These are phyloP conservation scores for Epiperipatus broadwayi DNA, from an alignment of 2,888 invertebrate species.

Conservation along the genomic window DNA sequence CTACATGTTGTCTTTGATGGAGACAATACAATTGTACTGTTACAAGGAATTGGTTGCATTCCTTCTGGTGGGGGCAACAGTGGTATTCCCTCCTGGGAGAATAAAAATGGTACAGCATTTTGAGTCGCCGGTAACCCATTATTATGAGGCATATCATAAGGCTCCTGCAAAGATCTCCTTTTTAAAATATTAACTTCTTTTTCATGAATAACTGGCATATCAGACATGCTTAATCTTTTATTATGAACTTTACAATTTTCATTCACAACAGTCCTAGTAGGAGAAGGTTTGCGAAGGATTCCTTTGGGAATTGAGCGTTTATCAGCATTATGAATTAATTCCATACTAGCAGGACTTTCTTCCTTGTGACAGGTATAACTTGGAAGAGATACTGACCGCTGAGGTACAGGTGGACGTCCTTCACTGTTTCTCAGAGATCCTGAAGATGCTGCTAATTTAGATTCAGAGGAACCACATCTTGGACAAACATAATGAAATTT, in stretches of 20 bases:
- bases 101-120: too few relatives aligned
- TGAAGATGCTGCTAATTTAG: too few relatives aligned
- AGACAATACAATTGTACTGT: constrained; percentile 6
- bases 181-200: constrained; percentile 34
- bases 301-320: constrained; percentile 51
- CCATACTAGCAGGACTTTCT: too few relatives aligned
- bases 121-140: too few relatives aligned
- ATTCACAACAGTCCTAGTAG: constrained; percentile 18
- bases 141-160: constrained; percentile 29
- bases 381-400: constrained; percentile 43
- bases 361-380: too few relatives aligned
- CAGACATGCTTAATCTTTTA: constrained; percentile 47
- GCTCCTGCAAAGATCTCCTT: constrained; percentile 53
- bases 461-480: too few relatives aligned
- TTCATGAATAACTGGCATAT: constrained; percentile 12
- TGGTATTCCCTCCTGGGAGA: too few relatives aligned
- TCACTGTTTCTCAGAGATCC: too few relatives aligned
- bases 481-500: too few relatives aligned
- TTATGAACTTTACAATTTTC: constrained; percentile 38
- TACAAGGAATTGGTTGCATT: constrained; percentile 9
- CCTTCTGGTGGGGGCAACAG: too few relatives aligned
- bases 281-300: constrained; percentile 43
- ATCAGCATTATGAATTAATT: constrained; percentile 31
- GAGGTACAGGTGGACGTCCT: constrained; percentile 41
- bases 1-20: too few relatives aligned